Base-by-base conservation (phyloP, 2,113 vertebrate species). In the Neofelis nebulosa region DNA sequence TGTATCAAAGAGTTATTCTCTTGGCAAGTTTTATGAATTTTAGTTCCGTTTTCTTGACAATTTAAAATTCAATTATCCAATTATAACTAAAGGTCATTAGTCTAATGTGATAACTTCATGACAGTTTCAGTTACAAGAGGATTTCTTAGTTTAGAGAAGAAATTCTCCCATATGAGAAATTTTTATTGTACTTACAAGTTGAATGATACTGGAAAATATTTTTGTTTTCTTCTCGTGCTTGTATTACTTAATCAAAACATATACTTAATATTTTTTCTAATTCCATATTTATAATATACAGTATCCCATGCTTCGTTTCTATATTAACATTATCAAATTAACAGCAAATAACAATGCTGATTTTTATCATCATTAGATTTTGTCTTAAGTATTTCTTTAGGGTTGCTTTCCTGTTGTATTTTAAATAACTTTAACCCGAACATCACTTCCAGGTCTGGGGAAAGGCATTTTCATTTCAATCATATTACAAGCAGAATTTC, bases 51-150 rank as follows among this genome's bases (percentile, higher is more conserved):
- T 97, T 97, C 95, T 96, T 97, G 96, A 98, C 92, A 95, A 97
- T 95, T 96, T 97, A 98, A 97, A 95, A 97, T 95, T 94, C 91
- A 97, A 61, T 95, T 97, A 97, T 92, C 83, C 94, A 94, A 95
- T 98, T 96, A 98, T 95, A 98, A 90, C 95, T 94, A 95, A 97
- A 98, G 96, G 91, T 98, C 96, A 93, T 98, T 95, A 98, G 78
- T 96, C 93, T 94, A 96, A 94, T 94, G 80, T 96, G 92, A 92
- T 90, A 97, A 85, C 69, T 95, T 96, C 1, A 0, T 93, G 76
- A 88, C 87, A 81, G 61, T 96, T 91, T 88, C 88, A 84, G 74
- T 91, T 96, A 92, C 4, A 91, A 87, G 69, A 96, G 63, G 94
- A 97, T 95, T 89, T 97, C 94, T 96, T 76, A 38, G 71, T 85